Evolutionary conservation across 2,113 vertebrate species (phyloP), one percentile per base, ranked within the genome.

Genomic region (Connochaetes taurinus): DNA sequence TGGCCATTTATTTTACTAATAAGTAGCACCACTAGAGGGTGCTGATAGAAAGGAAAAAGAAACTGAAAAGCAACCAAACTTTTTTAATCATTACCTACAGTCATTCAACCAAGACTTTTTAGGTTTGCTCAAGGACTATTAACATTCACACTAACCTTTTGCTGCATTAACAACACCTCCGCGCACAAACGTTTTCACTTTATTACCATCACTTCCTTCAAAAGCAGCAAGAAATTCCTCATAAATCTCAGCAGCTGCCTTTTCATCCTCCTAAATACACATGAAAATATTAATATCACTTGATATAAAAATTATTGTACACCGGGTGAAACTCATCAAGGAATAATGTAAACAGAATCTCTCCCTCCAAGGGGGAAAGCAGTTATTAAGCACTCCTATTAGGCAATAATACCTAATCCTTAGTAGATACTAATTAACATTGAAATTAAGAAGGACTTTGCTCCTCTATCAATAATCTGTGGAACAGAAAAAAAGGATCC

Each of bases 201-300:
- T 99, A 94, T 99, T 99, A 85, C 99, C 99, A 97, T 99, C 99
- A 80, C 99, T 99, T 98, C 99, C 99, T 99, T 99, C 99, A 99
- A 99, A 99, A 25, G 99, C 99, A 97, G 99, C 99, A 88, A 99
- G 99, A 98, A 99, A 99, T 98, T 99, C 99, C 98, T 99, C 99
- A 97, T 99, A 99, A 92, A 99, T 99, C 98, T 99, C 99, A 86
- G 99, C 99, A 94, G 99, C 99, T 96, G 99, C 99, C 95, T 99
- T 99, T 98, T 99, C 99, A 98, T 99, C 99, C 98, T 99, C 99
- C 99, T 99, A 98, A 96, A 98, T n/a, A 88, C 0, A 84, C 12
- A 98, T 45, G 52, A 97, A 98, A 87, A 98, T 95, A 96, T 97
- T 97, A 95, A 89, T 89, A 98, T 95, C 94, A 98, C 74, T 53